Base-by-base conservation (phyloP, 2,888 invertebrate species). In the Copidosoma aretas region DNA sequence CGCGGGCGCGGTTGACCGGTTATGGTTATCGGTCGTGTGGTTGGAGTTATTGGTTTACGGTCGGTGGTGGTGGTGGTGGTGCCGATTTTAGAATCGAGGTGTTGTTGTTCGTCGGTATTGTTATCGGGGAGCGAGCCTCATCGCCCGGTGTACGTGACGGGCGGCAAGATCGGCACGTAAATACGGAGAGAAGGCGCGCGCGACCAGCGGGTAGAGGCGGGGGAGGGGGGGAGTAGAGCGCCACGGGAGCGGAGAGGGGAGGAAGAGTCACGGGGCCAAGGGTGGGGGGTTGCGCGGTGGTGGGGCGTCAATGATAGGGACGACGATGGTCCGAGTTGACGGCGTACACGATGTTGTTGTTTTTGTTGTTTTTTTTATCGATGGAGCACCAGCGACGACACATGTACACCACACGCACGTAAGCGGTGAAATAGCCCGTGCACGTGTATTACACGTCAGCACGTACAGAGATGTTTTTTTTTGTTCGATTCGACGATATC, bases 121-220 rank as follows among this genome's bases (percentile, higher is more conserved):
- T 75, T 72, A 75, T 57, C 72, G 72, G 51, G 49, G 68, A 64
- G 62, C 57, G 12, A 25, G 54, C 41, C 59, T 63, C 62, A 70
- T 66, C 61, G 61, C 46, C 68, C 49, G 63, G 64, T 74, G 75
- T 76, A 70, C 72, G 74, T 75, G 66, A 70, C 69, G 64, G 72
- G 70, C 68, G 61, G 66, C 73, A 70, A 72, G 72, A 75, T 77
- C 76, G 75, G 71, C 73, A 76, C 75, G 78, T 80, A 80, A 80
- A 81, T 78, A 79, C 43, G 43, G 17, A 12, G 78, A 78, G 79
- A 75, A 75, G 76, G 75, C 79, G 79, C 77, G 81, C 77, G 79
- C 73, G 67, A 65, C 60, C 65, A 69, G 71, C 65, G 72, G 61
- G 58, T 65, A 51, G 62, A 65, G 67, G 70, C 21, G 21, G 32